A percentile compares a stretch with the other conserved stretches of the same genome.
phyloP scores from a whole-genome alignment of 2,113 vertebrate genomes.

The Willisornis vidua region DNA sequence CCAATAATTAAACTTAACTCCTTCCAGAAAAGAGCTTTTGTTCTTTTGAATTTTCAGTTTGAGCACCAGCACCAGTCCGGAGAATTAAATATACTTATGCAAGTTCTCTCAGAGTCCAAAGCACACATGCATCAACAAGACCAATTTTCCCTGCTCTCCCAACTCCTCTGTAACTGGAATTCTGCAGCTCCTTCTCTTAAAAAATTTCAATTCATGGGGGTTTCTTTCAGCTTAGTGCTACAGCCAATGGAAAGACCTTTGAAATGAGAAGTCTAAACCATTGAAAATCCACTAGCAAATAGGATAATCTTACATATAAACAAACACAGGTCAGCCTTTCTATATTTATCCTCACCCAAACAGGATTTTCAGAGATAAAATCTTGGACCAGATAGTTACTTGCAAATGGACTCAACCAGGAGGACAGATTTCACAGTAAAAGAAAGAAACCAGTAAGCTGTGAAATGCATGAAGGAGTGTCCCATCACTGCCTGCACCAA shows the following conservation, averaged over 20 bases:
- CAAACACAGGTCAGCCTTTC: background rate
- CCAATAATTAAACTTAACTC: background rate
- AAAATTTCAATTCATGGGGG: fast-evolving
- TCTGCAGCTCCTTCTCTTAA: background rate
- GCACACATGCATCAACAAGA: fast-evolving
- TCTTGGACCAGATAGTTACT: background rate
- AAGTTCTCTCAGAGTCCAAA: background rate
- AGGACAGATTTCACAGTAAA: background rate
- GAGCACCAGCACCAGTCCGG: background rate
- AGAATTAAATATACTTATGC: background rate
- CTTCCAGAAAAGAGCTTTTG: background rate
- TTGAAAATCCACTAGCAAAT: background rate
- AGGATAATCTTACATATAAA: background rate
- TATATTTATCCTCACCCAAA: background rate
- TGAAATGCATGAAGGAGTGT: background rate
- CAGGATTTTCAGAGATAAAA: background rate
- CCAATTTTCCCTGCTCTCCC: background rate
- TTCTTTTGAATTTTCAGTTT: background rate
- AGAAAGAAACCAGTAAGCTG: background rate
- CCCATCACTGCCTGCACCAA: background rate
- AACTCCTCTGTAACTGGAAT: background rate
- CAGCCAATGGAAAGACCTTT: background rate
- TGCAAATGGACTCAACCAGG: background rate
- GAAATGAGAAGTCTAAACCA: background rate
- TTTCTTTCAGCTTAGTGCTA: background rate